Percentiles rank a stretch among this genome's conserved stretches.
Evolutionary conservation across 2,113 vertebrate species (phyloP).

Genomic region (Tachysurus vachellii): DNA sequence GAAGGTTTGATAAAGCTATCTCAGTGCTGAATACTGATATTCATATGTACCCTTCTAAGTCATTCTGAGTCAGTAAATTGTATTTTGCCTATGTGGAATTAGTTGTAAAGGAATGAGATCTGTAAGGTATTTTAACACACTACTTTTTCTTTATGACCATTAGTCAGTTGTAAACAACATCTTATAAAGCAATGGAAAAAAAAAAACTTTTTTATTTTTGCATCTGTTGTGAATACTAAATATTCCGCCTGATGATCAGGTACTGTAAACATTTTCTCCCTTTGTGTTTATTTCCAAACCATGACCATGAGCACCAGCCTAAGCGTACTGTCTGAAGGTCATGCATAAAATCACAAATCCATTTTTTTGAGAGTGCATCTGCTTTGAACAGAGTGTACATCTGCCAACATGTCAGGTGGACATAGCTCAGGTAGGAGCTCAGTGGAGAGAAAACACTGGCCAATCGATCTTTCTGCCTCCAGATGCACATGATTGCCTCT

Average conservation of each 20-base stretch:
- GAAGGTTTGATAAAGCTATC: constrained; percentile 17
- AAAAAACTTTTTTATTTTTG: background rate
- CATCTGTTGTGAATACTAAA: background rate
- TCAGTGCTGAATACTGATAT: constrained; percentile 4
- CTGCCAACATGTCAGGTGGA: constrained; percentile 50
- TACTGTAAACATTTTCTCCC: background rate
- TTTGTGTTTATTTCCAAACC: constrained; percentile 6
- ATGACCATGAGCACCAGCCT: constrained; percentile 8
- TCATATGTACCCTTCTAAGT: background rate
- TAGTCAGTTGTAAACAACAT: background rate
- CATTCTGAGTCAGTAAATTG: constrained; percentile 16
- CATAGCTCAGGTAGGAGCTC: constrained; percentile 51
- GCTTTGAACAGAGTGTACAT: constrained; percentile 49
- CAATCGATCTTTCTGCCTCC: constrained; percentile 67
- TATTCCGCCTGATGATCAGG: background rate
- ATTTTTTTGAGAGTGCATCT: constrained; percentile 44
- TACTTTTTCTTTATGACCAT: background rate
- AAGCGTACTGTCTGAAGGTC: constrained; percentile 47
- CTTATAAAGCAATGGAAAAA: background rate
- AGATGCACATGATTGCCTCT: constrained; percentile 66
- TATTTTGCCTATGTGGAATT: constrained; percentile 20
- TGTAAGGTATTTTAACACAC: background rate
- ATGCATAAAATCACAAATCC: constrained; percentile 41
- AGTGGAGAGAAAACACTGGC: constrained; percentile 59
- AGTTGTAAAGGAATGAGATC: background rate